Base-by-base conservation (phyloP, 1,140 invertebrate species). In the Melanaphis sacchari region DNA sequence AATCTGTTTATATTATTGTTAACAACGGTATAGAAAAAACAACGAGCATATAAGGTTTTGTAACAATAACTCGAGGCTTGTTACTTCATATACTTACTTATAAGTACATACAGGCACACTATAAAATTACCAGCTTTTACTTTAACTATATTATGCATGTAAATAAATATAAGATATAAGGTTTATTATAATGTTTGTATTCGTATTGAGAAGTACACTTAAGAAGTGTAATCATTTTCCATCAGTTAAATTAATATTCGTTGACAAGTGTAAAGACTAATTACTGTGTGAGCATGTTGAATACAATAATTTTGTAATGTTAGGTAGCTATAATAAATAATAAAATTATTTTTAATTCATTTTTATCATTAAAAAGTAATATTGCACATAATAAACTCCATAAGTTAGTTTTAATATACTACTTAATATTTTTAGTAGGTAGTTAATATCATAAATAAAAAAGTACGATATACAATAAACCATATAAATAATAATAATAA, bases 41-140 rank as follows among this genome's bases (percentile, higher is more conserved):
- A 46, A 46, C 85, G 31, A 43, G 18, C 11, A 22, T 49, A 52
- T 38, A 52, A 49, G 36, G 87, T 89, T 52, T 88, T 38, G 87
- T 89, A 89, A 89, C 26, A 89, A 89, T 52, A 89, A 52, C 40
- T 85, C 46, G 87, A 38, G 46, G 43, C 43, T 36, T 88, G 85
- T 88, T 88, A 88, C 85, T 46, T 49, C 26, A 49, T 88, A 88
- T n/a, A 36, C 31, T 87, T 31, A 31, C 40, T 31, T 24, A 41
- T 84, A 40, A 84, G 38, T 26, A 41, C 24, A 40, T 41, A 41
- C 2, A 76, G 59, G 6, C 18, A 26, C 85, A 49, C 85, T 46
- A 24, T 36, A 49, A 36, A 88, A 49, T 49, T 4, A 88, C 85
- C 2, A 49, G 41, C 21, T 22, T 88, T 36, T 36, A 36, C 4